Base-by-base conservation (phyloP, 23 tunicate species). In the Ascidia mentula region DNA sequence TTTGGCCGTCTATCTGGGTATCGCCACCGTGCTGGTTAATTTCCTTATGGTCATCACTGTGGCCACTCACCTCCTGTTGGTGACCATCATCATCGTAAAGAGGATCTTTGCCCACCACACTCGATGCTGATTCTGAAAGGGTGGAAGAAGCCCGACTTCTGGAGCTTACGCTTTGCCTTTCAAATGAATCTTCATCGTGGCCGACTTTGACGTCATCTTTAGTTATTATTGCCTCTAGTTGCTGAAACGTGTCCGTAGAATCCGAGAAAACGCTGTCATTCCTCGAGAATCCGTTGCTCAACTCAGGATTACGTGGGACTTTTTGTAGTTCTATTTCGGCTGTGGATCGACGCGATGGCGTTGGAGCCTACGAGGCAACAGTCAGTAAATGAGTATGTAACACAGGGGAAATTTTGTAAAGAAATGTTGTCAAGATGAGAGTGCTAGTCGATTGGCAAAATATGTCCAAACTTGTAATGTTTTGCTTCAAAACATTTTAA, bases 191-290 rank as follows among this genome's bases (percentile, higher is more conserved):
- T n/a, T n/a, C n/a, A 28, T 53, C 65, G 22, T 6, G 22, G 1
- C 65, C 13, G 24, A 9, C 12, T 28, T 20, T 53, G 65, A 20
- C 65, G 7, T 53, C 65, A 5, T 26, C 1, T 20, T 6, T 20
- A 53, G 28, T 53, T 28, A 28, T 6, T 26, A 53, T 53, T 3
- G 22, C 20, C 24, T 36, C 78, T 22, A 36, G 31, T 74, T 34
- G 40, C 8, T 38, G 26, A 6, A 24, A 31, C 26, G 18, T 36
- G 78, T 46, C 28, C 18, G 22, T 22, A 6, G 38, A 34, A 6
- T 74, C 46, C 5, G 46, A 74, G 78, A 74, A 37, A 74, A 30
- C 78, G 22, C 53, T 74, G 7, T 53, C 65, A 5, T 53, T 28
- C 22, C 12, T 26, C 4, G 12, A 26, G 24, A 53, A 1, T 3